These are phyloP conservation scores for Lamprotornis superbus DNA, from an alignment of 2,113 vertebrate genomes.

Conservation along the genomic window DNA sequence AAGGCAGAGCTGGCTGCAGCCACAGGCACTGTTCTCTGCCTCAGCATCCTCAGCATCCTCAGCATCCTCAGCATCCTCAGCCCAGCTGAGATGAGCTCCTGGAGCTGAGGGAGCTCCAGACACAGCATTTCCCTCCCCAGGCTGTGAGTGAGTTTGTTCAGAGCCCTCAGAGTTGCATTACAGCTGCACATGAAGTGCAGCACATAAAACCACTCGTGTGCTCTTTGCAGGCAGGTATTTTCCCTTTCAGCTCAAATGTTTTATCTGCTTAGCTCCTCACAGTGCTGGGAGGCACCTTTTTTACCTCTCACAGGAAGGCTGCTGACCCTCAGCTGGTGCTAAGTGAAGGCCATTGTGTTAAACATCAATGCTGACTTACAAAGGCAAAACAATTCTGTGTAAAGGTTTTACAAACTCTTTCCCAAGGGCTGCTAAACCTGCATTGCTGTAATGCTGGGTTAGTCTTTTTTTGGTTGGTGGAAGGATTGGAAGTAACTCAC, in stretches of 20 bases:
- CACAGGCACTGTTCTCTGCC: not conserved
- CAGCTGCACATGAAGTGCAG: not conserved
- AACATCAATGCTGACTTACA: not conserved
- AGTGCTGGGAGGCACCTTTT: conserved; percentile 6
- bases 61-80: not conserved
- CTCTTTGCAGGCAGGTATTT: not conserved
- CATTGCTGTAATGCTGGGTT: not conserved
- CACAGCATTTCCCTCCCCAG: not conserved
- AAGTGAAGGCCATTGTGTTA: conserved; percentile 41
- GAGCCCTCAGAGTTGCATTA: not conserved
- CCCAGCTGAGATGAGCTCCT: not conserved
- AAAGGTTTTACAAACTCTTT: conserved; percentile 34
- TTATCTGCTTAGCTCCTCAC: conserved; percentile 28
- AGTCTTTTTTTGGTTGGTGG: not conserved
- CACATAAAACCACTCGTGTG: not conserved
- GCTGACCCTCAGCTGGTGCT: conserved; percentile 7
- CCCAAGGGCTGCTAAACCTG: conserved; percentile 16
- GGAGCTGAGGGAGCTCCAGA: not conserved
- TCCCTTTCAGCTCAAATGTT: not conserved
- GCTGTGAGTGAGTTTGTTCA: not conserved
- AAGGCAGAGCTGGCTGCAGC: not conserved
- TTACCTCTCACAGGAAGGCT: conserved; percentile 19
- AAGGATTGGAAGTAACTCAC: not conserved
- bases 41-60: not conserved
- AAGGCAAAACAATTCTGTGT: not conserved